Evolutionary conservation across 2,888 invertebrate genomes (phyloP), one percentile per base, ranked within the genome.

Genomic region (Dascillus cervinus): DNA sequence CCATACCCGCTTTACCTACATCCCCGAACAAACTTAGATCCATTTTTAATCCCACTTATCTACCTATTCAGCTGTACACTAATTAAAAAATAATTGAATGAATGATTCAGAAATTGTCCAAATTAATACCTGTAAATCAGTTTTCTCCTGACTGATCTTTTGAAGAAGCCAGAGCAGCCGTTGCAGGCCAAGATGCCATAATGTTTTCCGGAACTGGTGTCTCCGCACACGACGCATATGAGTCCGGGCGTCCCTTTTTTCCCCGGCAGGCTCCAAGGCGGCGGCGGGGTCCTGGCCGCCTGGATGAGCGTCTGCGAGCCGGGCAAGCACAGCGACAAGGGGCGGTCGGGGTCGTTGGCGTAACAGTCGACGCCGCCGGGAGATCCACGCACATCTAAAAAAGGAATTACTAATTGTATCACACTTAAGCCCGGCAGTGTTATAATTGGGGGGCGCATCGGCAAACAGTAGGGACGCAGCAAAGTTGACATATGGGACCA

Each of bases 121-220:
- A n/a, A n/a, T n/a, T n/a, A n/a, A n/a, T 52, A 94, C 96, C 96
- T 85, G 73, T 97, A 97, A 49, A 96, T 95, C 39, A 97, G 78
- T 70, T 96, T 95, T 57, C 96, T 75, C 31, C 96, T 73, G 19
- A 97, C 96, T 46, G 91, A 92, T 44, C 97, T 69, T 62, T 98
- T 98, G 73, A 98, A 98, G 72, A 98, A 98, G 0, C 98, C 98
- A 34, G 92, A 94, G 71, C 98, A 98, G 1, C 98, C 98, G 58
- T 98, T 98, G 66, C 98, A 98, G 0, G 97, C 97, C 42, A 97
- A 73, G 55, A 97, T 96, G 1, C 97, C 96, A 64, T 95, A 96
- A 64, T 96, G 96, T 56, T 96, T 96, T 2, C 96, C 96, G 2
- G 91, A 92, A 50, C 91, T 91, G 3, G 94, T 94, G 64, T 96